Evolutionary conservation across 2,888 invertebrate species (phyloP), one percentile per base, ranked within the genome.

Genomic region (Trachelus troglodyta): DNA sequence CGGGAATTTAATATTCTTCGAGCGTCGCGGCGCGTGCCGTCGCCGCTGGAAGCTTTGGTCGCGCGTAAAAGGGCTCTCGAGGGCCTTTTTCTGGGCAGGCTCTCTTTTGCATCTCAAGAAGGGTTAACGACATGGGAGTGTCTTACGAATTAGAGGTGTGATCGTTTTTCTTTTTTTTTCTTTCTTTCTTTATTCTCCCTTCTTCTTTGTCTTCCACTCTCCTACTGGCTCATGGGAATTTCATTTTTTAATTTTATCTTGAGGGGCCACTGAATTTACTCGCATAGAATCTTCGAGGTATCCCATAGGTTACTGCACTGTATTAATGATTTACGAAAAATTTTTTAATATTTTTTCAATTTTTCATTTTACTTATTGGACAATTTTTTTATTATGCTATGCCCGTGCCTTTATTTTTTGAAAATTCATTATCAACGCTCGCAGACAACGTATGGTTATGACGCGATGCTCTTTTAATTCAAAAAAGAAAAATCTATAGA

Each of bases 1-100:
- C 83, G 85, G 86, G 87, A 90, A 90, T 90, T 90, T 90, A 90
- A 90, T 90, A 90, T 90, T 90, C 90, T 88, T 85, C 79, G 82
- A 78, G 85, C 87, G 88, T 89, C 84, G 85, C 82, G 82, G 82
- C 86, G 86, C 85, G 86, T 86, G 86, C 84, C 83, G 79, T 81
- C 76, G 79, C 82, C 75, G 82, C 81, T 34, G 35, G 75, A 76
- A 35, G 75, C 85, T 83, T 80, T 77, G 79, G 75, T 79, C 76
- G 75, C 69, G 74, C 79, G 69, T 75, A 82, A 78, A 81, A 84
- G 81, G 79, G 78, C 83, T 86, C 86, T 85, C 87, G 77, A 80
- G 87, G 84, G 87, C 82, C 86, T 86, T 83, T 85, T 88, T 34
- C 78, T 77, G 78, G 85, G 81, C 78, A 82, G 81, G 76, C 82